Base-by-base conservation (phyloP, 1,140 invertebrate genomes). In the Homarus americanus region DNA sequence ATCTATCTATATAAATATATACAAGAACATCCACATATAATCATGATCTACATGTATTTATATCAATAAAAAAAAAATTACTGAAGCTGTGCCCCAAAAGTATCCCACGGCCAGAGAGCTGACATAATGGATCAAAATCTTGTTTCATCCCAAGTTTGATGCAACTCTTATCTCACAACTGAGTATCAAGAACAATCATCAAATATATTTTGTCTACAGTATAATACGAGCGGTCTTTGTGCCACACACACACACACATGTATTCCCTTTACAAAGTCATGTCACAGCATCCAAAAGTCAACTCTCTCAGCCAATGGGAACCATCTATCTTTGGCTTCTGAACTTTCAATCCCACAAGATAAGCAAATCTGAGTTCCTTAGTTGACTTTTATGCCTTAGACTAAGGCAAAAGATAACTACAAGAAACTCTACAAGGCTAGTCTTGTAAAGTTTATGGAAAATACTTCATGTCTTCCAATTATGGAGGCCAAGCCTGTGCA, bases 1-100 rank as follows among this genome's bases (percentile, higher is more conserved):
- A 88, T 66, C 80, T 90, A 90, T 83, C 80, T 90, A 82, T 90
- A 83, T 90, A 90, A 75, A 80, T 90, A 90, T 83, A 83, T 90
- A 90, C 87, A 90, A 53, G 80, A 53, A 83, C 82, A 75, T 76
- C 63, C 78, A 89, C 87, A 82, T 82, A 89, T 89, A 80, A 72
- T 69, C 80, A 83, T 90, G 87, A 83, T 82, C 82, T 83, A 90
- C 79, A 90, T 90, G 87, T 90, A 90, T 90, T 82, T 90, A 88
- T 88, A 83, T 90, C 73, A 80, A 90, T 90, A 90, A 83, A 83
- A 69, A 83, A 69, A 84, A 84, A 76, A 41, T 83, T 90, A 90
- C 34, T 90, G 80, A 82, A 90, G 80, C 87, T 90, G 87, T 83
- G 87, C 87, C 87, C 87, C 87, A 89, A 75, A 82, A 90, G 58